phyloP scores from a whole-genome alignment of 2,113 vertebrate genomes.

The Chrysemys picta region DNA sequence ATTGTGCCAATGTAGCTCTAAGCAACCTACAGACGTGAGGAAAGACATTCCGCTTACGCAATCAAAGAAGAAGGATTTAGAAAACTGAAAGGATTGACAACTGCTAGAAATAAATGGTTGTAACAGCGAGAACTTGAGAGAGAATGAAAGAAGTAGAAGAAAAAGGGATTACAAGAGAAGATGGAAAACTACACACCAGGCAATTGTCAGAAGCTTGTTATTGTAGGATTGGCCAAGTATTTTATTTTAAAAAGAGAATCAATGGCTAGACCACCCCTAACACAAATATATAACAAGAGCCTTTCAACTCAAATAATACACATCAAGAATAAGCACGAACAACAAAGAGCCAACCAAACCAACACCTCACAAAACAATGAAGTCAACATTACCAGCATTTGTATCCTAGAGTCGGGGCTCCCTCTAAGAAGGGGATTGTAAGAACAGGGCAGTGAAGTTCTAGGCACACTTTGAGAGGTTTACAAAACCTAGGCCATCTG shows the following conservation, averaged over 20 bases:
- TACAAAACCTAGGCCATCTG: not conserved
- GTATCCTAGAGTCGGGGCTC: not conserved
- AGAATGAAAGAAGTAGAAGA: not conserved
- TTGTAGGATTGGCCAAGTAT: not conserved
- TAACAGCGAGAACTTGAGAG: not conserved
- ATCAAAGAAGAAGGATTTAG: not conserved
- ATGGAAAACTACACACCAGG: conserved; percentile 1
- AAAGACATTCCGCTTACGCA: not conserved
- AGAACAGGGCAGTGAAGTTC: not conserved
- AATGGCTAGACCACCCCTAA: not conserved
- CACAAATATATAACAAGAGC: not conserved
- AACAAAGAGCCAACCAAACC: not conserved
- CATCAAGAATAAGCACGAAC: not conserved
- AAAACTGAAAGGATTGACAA: not conserved
- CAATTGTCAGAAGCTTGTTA: not conserved
- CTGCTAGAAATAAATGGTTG: not conserved
- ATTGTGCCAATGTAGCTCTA: not conserved
- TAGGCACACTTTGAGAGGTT: not conserved
- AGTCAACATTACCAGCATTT: not conserved
- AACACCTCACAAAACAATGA: not conserved
- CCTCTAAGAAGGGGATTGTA: not conserved
- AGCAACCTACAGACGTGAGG: not conserved
- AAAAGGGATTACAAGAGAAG: conserved; percentile 3
- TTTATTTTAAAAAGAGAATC: not conserved
- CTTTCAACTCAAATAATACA: not conserved